Evolutionary conservation across 2,797 vertebrate genomes (phyloP), one percentile per base, ranked within the genome.

Genomic region (Pithecia hirsuta): DNA sequence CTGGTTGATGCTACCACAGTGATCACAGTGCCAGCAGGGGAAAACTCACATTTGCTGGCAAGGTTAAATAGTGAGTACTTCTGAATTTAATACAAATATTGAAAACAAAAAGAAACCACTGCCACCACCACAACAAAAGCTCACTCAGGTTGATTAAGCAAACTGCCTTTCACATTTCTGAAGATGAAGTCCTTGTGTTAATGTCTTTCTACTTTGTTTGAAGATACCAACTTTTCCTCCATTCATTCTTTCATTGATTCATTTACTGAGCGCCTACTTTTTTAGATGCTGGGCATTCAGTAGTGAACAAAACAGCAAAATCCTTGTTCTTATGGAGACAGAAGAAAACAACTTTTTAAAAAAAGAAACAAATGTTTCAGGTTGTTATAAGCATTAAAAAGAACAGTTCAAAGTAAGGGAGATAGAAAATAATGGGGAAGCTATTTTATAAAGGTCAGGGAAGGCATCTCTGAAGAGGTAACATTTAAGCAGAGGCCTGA

Each of bases 1-100:
- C 97, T 97, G 87, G 95, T 75, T 92, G 94, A 96, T 89, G 89
- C 33, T 91, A 74, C 94, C 80, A 82, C 76, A 92, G 79, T 61
- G 87, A 96, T 96, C 91, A 86, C 41, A 91, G 89, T 52, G 50
- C 48, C 44, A 96, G 89, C 44, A 74, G 50, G 48, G 64, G 89
- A 93, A 91, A 94, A 36, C 61, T 92, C 61, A 9, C 59, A 84
- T n/a, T 98, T 95, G 33, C 72, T 92, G 87, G 95, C 76, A 88
- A 70, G 26, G 93, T 90, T 96, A 85, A 95, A 52, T 12, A 82
- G 72, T 64, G 59, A 92, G 83, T 81, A 52, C n/a, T 83, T 96
- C 67, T 85, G 82, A 95, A 67, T 96, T 93, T 91, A 82, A 95
- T 84, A 82, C 5, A 83, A 72, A 94, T 70, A 93, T 90, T 96